Conservation (phyloP, 2,888 invertebrate genomes). For the Nomada fabriciana region DNA sequence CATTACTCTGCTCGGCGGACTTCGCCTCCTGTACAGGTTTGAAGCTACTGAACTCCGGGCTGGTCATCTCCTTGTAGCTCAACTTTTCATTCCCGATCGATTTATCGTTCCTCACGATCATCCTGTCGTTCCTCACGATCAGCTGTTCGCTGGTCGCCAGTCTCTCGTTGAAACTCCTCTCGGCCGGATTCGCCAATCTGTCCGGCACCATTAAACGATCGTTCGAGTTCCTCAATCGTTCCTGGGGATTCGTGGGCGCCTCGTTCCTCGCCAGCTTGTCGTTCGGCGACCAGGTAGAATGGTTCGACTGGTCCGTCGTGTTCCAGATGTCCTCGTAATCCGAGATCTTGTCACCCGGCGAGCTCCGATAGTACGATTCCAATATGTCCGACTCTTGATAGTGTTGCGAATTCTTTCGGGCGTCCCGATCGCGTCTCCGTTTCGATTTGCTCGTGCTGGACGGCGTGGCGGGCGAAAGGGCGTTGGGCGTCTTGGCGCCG, state of each 20-base stretch:
- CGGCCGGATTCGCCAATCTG: constrained; percentile 68
- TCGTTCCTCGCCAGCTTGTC: constrained; percentile 74
- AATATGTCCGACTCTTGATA: constrained; percentile 92
- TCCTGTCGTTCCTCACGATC: constrained; percentile 73
- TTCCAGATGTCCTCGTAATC: constrained; percentile 98
- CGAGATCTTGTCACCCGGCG: constrained; percentile 95
- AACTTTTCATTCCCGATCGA: constrained; percentile 77
- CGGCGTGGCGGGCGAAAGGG: constrained; percentile 82
- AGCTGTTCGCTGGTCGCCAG: constrained; percentile 66
- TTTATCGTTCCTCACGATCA: constrained; percentile 79
- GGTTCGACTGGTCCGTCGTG: constrained; percentile 82
- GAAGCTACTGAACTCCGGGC: constrained; percentile 82
- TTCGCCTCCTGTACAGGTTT: constrained; percentile 80
- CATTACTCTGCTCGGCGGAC: constrained; percentile 67
- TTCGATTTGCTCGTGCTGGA: constrained; percentile 81
- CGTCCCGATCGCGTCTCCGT: constrained; percentile 82
- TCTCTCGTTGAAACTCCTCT: constrained; percentile 72
- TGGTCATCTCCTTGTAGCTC: constrained; percentile 80
- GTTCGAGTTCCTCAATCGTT: constrained; percentile 73
- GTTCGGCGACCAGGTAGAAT: constrained; percentile 81
- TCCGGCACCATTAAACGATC: constrained; percentile 73
- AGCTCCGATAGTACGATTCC: constrained; percentile 94
- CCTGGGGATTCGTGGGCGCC: constrained; percentile 55
- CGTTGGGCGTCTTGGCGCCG: constrained; percentile 74
- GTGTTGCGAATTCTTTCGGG: constrained; percentile 84